Evolutionary conservation across 2,888 invertebrate genomes (phyloP).

Genomic region (Andrena dorsata): DNA sequence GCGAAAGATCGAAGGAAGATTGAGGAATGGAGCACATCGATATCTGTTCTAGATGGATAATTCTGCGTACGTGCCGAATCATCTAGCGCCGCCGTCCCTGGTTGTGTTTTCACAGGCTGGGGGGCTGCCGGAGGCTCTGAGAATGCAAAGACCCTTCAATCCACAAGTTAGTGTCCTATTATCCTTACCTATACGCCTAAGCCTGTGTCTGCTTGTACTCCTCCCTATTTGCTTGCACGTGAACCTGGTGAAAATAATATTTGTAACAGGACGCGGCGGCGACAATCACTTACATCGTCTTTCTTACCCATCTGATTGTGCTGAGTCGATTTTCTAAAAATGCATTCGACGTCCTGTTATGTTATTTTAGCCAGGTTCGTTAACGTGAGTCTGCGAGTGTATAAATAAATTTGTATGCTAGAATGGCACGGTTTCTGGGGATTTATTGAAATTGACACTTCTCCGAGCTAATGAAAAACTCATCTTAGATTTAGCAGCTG

Average conservation of each 20-base stretch:
- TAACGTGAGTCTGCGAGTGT: background rate
- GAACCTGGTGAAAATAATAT: slow-evolving; percentile 49
- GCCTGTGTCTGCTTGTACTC: slow-evolving; percentile 44
- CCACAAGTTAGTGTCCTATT: slow-evolving; percentile 87
- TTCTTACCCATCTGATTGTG: background rate
- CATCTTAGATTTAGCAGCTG: background rate
- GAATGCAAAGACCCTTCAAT: slow-evolving; percentile 92
- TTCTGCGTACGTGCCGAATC: slow-evolving; percentile 90
- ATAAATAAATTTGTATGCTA: background rate
- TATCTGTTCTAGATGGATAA: slow-evolving; percentile 89
- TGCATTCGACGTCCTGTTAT: background rate
- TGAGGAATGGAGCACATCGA: slow-evolving; percentile 60
- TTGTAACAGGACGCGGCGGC: slow-evolving; percentile 6
- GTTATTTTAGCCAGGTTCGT: background rate
- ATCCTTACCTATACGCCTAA: slow-evolving; percentile 67
- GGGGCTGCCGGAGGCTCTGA: slow-evolving; percentile 90
- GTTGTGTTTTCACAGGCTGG: slow-evolving; percentile 92
- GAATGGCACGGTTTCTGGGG: background rate
- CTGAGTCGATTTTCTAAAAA: background rate
- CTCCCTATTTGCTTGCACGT: slow-evolving; percentile 11
- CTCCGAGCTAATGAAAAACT: background rate
- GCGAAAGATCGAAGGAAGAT: slow-evolving; percentile 27
- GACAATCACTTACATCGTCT: slow-evolving; percentile 5
- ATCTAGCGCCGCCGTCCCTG: slow-evolving; percentile 90
- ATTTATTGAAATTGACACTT: slow-evolving; percentile 14